Evolutionary conservation across 1,140 invertebrate species (phyloP).

Genomic region (Magallana angulata): DNA sequence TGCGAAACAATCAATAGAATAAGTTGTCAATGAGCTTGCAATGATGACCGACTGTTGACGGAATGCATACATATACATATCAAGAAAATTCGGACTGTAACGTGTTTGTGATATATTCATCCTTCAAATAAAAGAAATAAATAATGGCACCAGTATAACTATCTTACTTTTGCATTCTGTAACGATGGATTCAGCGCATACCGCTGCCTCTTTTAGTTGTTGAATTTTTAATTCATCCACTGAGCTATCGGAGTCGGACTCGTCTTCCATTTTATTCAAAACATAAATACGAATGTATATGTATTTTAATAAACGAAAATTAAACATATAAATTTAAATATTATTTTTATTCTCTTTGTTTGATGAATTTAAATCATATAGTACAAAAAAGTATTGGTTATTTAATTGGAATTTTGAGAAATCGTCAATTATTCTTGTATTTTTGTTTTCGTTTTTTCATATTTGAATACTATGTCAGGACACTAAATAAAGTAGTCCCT

Average conservation of each 20-base stretch:
- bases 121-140: too few relatives aligned
- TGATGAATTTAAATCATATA: too few relatives aligned
- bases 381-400: too few relatives aligned
- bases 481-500: constrained; percentile 14
- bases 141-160: background rate
- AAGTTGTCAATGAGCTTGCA: too few relatives aligned
- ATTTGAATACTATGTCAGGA: background rate
- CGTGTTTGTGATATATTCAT: background rate
- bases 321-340: too few relatives aligned
- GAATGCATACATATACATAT: too few relatives aligned
- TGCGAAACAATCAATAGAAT: too few relatives aligned
- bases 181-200: constrained; percentile 22
- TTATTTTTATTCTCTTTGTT: too few relatives aligned
- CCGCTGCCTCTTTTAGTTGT: constrained; percentile 57
- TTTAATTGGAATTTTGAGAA: too few relatives aligned
- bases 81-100: constrained; percentile 9
- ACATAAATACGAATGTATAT: background rate
- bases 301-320: background rate
- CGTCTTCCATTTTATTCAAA: constrained; percentile 3
- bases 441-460: background rate
- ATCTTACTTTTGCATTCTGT: background rate
- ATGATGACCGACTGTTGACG: too few relatives aligned
- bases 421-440: too few relatives aligned
- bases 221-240: constrained; percentile 53
- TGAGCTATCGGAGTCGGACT: constrained; percentile 20